Evolutionary conservation across 1,140 invertebrate species (phyloP).

Genomic region (Drosophila malerkotliana): DNA sequence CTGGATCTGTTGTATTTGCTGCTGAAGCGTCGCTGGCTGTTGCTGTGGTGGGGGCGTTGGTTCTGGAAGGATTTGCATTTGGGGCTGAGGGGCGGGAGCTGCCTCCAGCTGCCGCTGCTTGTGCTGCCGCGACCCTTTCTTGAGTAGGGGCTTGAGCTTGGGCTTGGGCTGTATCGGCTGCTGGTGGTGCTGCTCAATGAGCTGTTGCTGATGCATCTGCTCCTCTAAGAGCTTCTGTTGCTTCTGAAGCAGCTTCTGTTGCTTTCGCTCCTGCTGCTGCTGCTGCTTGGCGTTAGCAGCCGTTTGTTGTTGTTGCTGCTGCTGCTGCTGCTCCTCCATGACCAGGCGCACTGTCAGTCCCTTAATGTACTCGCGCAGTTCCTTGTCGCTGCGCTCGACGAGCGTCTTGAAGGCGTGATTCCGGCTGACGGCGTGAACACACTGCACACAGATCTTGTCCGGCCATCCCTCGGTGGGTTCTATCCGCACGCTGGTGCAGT

Average conservation of each 20-base stretch:
- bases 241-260: conserved; percentile 67
- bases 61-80: background rate
- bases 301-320: conserved; percentile 57
- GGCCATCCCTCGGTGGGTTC: conserved; percentile 86
- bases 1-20: conserved; percentile 64
- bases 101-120: conserved; percentile 60
- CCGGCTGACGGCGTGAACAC: conserved; percentile 86
- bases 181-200: conserved; percentile 55
- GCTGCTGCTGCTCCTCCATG: conserved; percentile 47
- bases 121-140: conserved; percentile 58
- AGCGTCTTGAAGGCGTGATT: conserved; percentile 86
- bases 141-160: conserved; percentile 56
- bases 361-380: conserved; percentile 84
- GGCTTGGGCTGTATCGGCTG: conserved; percentile 47
- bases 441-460: conserved; percentile 86
- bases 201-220: conserved; percentile 49
- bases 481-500: conserved; percentile 86
- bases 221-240: conserved; percentile 70
- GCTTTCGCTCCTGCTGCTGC: conserved; percentile 60
- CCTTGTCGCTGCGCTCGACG: conserved; percentile 85
- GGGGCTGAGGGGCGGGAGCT: conserved; percentile 18
- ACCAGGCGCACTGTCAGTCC: conserved; percentile 66
- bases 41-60: conserved; percentile 14
- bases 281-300: conserved; percentile 53
- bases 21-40: conserved; percentile 45